Base-by-base conservation (phyloP, 1,140 invertebrate species). In the Zaprionus capensis region DNA sequence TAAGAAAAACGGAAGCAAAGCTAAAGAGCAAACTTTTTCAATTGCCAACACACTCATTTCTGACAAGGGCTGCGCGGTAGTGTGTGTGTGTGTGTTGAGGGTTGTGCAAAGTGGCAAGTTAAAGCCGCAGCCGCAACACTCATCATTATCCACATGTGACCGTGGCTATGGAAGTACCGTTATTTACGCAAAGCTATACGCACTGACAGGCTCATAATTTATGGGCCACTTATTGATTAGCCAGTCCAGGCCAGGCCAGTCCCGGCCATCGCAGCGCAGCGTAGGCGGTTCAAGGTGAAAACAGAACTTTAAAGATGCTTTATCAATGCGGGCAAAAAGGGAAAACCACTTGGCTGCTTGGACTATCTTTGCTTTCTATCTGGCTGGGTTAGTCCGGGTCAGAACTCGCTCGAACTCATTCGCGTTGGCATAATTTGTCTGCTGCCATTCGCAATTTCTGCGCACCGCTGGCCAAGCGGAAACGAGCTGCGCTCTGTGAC, bases 181-280 rank as follows among this genome's bases (percentile, higher is more conserved):
- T 85, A 82, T 86, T 74, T 86, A 76, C 68, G 70, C 46, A 62
- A 64, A 38, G 66, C 79, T 55, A 81, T 76, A 81, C 75, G 65
- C 64, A 82, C 71, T 81, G 84, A 90, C 84, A 87, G 84, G 58
- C 78, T 69, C 81, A 88, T 83, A 88, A 88, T 88, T 87, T 87
- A 87, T 87, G 85, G 71, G 63, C 71, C 84, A 84, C 85, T 87
- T 88, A 87, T 87, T 87, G 84, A 87, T 87, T 87, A 84, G 28
- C 28, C 36, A 38, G 36, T 14, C 2, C n/a, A 9, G n/a, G 26
- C 61, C 46, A 34, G n/a, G 61, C 28, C 6, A 9, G 12, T 7
- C 14, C 15, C 1, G 53, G 55, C 28, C 28, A 31, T 31, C 9
- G 28, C 28, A 31, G 28, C 28, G 9, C 28, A 34, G 31, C 31